phyloP scores from a whole-genome alignment of 2,113 vertebrate genomes.

The Rutilus rutilus region DNA sequence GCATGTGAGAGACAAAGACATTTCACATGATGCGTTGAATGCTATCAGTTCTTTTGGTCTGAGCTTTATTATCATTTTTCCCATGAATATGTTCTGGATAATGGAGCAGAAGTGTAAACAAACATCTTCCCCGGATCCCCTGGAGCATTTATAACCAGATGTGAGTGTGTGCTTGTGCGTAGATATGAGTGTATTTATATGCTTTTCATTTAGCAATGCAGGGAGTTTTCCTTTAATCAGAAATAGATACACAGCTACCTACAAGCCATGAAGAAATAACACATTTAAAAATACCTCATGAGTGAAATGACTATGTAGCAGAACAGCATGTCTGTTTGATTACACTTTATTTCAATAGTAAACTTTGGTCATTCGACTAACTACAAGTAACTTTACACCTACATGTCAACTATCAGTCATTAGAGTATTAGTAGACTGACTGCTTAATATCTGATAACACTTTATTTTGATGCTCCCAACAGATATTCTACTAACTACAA shows the following conservation, averaged over 20 bases:
- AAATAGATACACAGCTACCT: neutral
- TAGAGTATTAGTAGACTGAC: too few species aligned
- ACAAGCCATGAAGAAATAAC: neutral
- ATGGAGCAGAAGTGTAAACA: neutral
- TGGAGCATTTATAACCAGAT: neutral
- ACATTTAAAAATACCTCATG: neutral
- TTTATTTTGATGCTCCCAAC: too few species aligned
- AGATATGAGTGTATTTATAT: neutral
- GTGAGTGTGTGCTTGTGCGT: neutral
- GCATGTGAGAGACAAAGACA: neutral
- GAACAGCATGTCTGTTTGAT: neutral
- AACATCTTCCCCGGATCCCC: constrained; percentile 1
- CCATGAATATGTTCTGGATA: constrained; percentile 6
- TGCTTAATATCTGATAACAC: too few species aligned
- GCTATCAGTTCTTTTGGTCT: neutral
- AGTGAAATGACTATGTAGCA: neutral
- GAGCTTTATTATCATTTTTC: constrained; percentile 5
- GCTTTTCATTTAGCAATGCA: neutral
- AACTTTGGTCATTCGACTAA: too few species aligned
- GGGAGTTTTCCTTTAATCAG: neutral
- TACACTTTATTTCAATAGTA: too few species aligned
- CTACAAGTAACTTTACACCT: too few species aligned
- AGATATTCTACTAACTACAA: too few species aligned
- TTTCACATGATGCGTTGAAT: neutral
- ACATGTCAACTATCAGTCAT: too few species aligned